phyloP scores from a whole-genome alignment of 2,797 vertebrate genomes.

The Pipistrellus kuhlii region DNA sequence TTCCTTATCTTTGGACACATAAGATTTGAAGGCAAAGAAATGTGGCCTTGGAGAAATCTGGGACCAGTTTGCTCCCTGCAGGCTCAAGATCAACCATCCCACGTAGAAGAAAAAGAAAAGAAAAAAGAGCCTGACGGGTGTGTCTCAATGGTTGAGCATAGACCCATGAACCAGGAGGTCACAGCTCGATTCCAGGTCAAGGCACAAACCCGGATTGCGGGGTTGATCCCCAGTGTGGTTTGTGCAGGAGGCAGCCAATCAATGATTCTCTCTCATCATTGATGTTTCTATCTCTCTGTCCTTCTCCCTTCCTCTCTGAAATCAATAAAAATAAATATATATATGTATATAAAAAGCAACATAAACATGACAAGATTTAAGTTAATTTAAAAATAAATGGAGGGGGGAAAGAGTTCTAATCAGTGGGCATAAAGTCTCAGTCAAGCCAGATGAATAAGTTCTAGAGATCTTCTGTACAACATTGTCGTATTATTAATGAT shows the following conservation, averaged over 20 bases:
- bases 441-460: background rate
- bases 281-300: no score
- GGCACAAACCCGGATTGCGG: no score
- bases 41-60: constrained; percentile 32
- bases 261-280: no score
- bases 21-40: constrained; percentile 83
- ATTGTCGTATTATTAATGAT: background rate
- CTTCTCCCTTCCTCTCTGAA: no score
- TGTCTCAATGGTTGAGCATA: no score
- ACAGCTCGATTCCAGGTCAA: no score
- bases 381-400: background rate
- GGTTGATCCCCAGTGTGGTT: no score
- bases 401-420: background rate
- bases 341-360: background rate
- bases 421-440: background rate
- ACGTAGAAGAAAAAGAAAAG: background rate
- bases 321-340: no score
- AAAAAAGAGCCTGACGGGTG: no score
- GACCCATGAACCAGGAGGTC: no score
- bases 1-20: constrained; percentile 70
- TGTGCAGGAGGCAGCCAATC: no score
- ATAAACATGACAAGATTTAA: constrained; percentile 1
- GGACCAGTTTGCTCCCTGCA: constrained; percentile 59
- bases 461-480: background rate
- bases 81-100: constrained; percentile 69